These are phyloP conservation scores for Phrynosoma platyrhinos DNA, from an alignment of 2,113 vertebrate genomes.

Conservation along the genomic window DNA sequence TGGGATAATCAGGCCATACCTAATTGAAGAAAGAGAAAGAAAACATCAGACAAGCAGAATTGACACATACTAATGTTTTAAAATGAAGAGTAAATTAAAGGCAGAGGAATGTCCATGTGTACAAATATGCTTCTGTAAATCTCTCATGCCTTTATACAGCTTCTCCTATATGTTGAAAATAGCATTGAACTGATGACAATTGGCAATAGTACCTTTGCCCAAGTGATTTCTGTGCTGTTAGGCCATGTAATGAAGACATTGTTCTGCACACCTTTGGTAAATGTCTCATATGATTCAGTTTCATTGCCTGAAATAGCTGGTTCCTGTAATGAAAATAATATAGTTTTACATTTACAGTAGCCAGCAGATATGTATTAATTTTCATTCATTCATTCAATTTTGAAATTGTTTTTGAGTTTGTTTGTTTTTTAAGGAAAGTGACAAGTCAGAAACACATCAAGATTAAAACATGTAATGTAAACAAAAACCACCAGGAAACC, in stretches of 20 bases:
- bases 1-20: constrained; percentile 91
- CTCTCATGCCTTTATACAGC: not conserved
- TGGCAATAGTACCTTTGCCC: constrained; percentile 85
- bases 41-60: not conserved
- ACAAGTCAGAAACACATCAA: not conserved
- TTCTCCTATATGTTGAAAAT: too few relatives aligned
- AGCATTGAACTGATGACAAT: too few relatives aligned
- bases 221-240: constrained; percentile 79
- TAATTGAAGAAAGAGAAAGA: constrained; percentile 54
- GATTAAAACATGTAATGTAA: not conserved
- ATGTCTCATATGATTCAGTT: constrained; percentile 81
- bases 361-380: not conserved
- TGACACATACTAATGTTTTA: not conserved
- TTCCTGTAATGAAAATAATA: constrained; percentile 80
- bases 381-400: not conserved
- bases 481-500: not conserved
- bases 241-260: constrained; percentile 90
- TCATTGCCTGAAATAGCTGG: constrained; percentile 93
- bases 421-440: not conserved
- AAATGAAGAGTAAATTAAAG: not conserved
- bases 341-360: not conserved
- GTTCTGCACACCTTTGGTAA: constrained; percentile 64
- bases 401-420: too few relatives aligned
- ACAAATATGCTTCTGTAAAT: not conserved
- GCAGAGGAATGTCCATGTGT: not conserved